These are phyloP conservation scores for Onychorhynchus coronatus DNA, from an alignment of 2,113 vertebrate genomes.

Conservation along the genomic window DNA sequence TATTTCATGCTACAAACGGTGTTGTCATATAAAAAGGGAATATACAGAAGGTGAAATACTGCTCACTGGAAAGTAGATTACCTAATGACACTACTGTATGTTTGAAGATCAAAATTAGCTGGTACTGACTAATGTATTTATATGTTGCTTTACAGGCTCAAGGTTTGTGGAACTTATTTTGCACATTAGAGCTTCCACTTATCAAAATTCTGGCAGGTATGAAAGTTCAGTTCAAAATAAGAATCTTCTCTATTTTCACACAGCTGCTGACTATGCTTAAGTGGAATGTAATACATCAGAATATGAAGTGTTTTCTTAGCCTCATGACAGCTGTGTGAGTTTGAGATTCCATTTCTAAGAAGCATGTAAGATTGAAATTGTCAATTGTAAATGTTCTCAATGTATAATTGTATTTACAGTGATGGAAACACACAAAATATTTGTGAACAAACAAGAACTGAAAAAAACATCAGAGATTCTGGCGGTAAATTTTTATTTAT, in stretches of 20 bases:
- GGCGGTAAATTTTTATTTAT: conserved; percentile 71
- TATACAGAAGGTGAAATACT: neutral
- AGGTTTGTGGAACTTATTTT: conserved; percentile 86
- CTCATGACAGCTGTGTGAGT: neutral
- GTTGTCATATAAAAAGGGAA: neutral
- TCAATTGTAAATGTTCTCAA: neutral
- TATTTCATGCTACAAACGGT: neutral
- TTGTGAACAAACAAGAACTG: conserved; percentile 82
- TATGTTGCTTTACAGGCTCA: conserved; percentile 68
- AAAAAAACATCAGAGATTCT: conserved; percentile 85
- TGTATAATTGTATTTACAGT: conserved; percentile 71
- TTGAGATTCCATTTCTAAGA: neutral
- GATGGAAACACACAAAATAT: conserved; percentile 86
- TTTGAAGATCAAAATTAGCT: neutral
- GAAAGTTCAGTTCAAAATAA: neutral
- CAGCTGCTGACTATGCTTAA: neutral
- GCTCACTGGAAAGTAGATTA: neutral
- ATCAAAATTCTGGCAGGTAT: conserved; percentile 90
- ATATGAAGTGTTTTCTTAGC: neutral
- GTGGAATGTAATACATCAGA: neutral
- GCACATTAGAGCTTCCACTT: conserved; percentile 84
- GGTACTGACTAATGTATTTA: neutral
- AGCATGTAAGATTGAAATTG: neutral
- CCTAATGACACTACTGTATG: neutral
- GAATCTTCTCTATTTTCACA: neutral